phyloP scores from a whole-genome alignment of 2,113 vertebrate species.

The Entomyzon cyanotis region DNA sequence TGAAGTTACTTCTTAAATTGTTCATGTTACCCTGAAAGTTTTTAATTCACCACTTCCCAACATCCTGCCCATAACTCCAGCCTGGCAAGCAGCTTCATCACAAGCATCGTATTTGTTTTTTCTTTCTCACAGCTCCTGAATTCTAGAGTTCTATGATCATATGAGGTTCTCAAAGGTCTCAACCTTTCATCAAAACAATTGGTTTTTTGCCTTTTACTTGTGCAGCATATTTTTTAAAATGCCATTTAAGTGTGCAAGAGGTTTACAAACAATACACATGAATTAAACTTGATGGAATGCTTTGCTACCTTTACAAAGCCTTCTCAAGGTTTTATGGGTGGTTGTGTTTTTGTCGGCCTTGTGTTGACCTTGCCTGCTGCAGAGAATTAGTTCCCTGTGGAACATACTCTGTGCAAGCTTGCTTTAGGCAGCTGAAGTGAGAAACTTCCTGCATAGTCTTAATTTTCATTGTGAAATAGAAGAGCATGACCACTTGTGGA shows the following conservation, averaged over 20 bases:
- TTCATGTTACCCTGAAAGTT: not conserved
- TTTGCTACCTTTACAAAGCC: not conserved
- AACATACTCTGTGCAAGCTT: not conserved
- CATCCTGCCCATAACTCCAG: not conserved
- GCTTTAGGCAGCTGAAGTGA: not conserved
- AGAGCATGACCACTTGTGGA: not conserved
- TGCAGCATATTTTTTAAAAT: not conserved
- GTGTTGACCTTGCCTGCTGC: not conserved
- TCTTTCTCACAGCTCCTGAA: not conserved
- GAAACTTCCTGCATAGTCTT: not conserved
- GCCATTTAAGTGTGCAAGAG: not conserved
- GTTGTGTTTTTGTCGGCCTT: not conserved
- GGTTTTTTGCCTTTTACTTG: not conserved
- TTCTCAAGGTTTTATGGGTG: not conserved
- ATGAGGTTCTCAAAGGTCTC: not conserved
- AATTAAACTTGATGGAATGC: not conserved
- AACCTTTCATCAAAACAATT: not conserved
- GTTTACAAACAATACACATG: not conserved
- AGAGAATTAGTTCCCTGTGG: not conserved
- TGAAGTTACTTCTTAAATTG: not conserved
- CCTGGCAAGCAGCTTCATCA: not conserved
- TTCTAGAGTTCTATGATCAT: not conserved
- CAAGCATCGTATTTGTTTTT: not conserved
- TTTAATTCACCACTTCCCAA: not conserved
- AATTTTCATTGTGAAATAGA: not conserved